Evolutionary conservation across 2,797 vertebrate genomes (phyloP), one percentile per base, ranked within the genome.

Genomic region (Novumbra hubbsi): DNA sequence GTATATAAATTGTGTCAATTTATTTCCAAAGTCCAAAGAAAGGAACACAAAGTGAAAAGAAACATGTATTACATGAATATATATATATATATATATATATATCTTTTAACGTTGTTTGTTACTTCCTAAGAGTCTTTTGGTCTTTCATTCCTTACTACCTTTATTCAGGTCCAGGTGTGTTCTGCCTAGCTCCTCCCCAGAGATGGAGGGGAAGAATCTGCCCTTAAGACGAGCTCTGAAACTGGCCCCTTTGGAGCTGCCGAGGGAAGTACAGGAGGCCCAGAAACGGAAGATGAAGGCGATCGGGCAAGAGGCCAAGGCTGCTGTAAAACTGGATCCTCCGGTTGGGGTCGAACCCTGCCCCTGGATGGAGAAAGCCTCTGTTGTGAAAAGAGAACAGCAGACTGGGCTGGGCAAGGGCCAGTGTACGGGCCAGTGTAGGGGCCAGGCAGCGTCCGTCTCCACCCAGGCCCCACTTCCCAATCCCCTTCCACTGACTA

Each of bases 161-260:
- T 24, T 21, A 21, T 60, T 60, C 55, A 11, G n/a, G 52, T 55
- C 8, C 52, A 55, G 82, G 73, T 73, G 84, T 4, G 68, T 32
- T 1, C 41, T 76, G 77, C 76, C 11, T 72, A 73, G 80, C 28
- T 32, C 65, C 15, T 55, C 52, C n/a, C n/a, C 19, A 55, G 34
- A 38, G 34, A 38, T 38, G 34, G 79, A 64, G 65, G 48, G 68
- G 2, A 89, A 92, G 55, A 89, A 82, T 8, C 24, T 86, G 8
- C 63, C 71, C 0, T 72, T 76, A n/a, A 92, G 90, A 32, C 89
- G 89, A 17, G 93, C 93, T 0, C 80, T 90, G 68, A 96, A 91
- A 77, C 75, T 96, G 28, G 92, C 92, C 57, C 94, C 94, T 0
- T 83, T 96, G 74, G 89, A 94, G 28, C 92, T 94, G 48, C 86